Evolutionary conservation across 2,888 invertebrate genomes (phyloP).

Genomic region (Prosopocoilus inquinatus): DNA sequence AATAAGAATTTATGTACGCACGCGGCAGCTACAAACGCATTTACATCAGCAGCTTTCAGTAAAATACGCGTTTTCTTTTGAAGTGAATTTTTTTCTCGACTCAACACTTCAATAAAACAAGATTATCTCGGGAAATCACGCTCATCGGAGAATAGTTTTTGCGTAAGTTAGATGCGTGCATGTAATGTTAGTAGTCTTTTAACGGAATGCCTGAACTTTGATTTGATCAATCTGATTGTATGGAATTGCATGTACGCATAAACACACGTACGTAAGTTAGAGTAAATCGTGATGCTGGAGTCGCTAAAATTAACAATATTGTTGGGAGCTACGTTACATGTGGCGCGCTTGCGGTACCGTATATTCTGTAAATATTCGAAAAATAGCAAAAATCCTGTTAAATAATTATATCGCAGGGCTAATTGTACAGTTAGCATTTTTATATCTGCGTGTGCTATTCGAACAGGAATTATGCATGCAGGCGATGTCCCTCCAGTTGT

Average conservation of each 20-base stretch:
- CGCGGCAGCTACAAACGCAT: too few species aligned
- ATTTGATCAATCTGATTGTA: conserved; percentile 15
- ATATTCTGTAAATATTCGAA: too few species aligned
- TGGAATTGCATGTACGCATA: conserved; percentile 14
- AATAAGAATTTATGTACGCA: too few species aligned
- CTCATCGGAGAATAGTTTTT: conserved; percentile 6
- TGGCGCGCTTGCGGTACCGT: too few species aligned
- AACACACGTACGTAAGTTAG: conserved; percentile 6
- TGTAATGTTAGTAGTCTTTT: conserved; percentile 10
- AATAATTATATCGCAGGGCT: too few species aligned
- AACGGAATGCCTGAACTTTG: conserved; percentile 19
- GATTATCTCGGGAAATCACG: conserved; percentile 15
- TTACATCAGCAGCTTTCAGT: too few species aligned
- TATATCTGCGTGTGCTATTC: too few species aligned
- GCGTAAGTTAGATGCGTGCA: conserved; percentile 10
- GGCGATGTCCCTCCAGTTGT: conserved; percentile 18
- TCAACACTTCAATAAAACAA: conserved; percentile 15
- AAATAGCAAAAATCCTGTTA: too few species aligned
- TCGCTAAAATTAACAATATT: conserved; percentile 4
- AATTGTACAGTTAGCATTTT: too few species aligned
- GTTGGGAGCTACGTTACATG: too few species aligned
- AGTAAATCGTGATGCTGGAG: conserved; percentile 5
- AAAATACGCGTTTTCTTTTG: too few species aligned
- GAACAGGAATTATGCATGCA: conserved; percentile 20
- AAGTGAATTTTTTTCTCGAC: conserved; percentile 1